Conservation (phyloP, 2,888 invertebrate species). For the Tridacna crocea region DNA sequence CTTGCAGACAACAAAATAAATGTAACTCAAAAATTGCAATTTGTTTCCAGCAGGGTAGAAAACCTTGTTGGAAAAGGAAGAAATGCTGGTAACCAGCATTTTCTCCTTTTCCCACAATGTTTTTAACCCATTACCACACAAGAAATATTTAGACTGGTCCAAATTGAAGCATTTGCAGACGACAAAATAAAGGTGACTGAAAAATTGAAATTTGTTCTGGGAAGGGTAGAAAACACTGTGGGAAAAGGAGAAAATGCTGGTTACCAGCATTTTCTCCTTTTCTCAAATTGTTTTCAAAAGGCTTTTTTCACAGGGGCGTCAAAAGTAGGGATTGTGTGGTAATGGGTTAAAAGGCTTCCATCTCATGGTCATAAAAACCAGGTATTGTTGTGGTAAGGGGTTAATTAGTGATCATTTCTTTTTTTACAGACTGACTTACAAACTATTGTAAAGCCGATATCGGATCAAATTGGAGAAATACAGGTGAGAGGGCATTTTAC, state of each 20-base stretch:
- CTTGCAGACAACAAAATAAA: no score
- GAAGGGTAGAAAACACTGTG: conserved; percentile 10
- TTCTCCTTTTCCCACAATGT: background rate
- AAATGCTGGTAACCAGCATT: background rate
- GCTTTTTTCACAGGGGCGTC: no score
- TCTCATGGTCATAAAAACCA: background rate
- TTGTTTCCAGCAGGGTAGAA: no score
- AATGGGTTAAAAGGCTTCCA: no score
- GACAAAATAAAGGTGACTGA: no score
- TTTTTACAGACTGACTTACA: conserved; percentile 75
- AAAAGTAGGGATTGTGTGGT: no score
- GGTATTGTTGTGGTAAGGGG: background rate
- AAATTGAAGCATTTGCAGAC: no score
- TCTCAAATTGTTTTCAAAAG: background rate
- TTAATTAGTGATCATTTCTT: background rate
- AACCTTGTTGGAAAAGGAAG: background rate
- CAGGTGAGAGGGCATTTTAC: conserved; percentile 59
- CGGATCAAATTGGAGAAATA: conserved; percentile 63
- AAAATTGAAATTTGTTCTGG: no score
- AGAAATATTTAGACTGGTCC: no score
- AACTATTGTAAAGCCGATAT: conserved; percentile 90
- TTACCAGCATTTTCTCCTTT: background rate
- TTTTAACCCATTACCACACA: background rate
- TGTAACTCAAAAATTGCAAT: no score
- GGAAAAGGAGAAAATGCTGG: background rate